These are phyloP conservation scores for Odontothrips loti DNA, from an alignment of 2,888 invertebrate genomes.

Conservation along the genomic window DNA sequence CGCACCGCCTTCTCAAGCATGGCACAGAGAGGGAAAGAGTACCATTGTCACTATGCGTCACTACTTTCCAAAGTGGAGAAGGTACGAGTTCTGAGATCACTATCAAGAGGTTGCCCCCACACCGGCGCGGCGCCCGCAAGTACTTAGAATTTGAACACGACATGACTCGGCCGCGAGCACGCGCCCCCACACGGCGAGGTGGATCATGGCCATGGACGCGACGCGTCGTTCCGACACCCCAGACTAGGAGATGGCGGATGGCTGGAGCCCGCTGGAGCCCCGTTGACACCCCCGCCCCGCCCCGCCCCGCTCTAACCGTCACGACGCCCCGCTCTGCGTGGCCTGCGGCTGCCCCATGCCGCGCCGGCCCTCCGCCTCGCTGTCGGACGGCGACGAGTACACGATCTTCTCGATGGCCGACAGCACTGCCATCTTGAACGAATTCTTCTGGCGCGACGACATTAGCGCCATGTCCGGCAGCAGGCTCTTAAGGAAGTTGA, in stretches of 20 bases:
- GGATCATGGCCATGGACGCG: too few species aligned
- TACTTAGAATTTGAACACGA: not conserved
- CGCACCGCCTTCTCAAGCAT: too few species aligned
- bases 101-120: not conserved
- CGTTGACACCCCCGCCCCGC: not conserved
- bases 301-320: not conserved
- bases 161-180: not conserved
- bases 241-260: too few species aligned
- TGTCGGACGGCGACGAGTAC: not conserved
- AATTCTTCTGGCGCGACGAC: slow-evolving; percentile 51
- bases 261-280: not conserved
- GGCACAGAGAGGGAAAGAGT: not conserved
- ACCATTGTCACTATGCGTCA: too few species aligned
- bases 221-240: too few species aligned
- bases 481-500: slow-evolving; percentile 53
- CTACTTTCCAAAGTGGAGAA: not conserved
- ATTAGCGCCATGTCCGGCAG: slow-evolving; percentile 52
- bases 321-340: not conserved
- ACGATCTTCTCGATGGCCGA: slow-evolving; percentile 47
- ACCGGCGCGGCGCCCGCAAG: too few species aligned
- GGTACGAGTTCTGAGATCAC: not conserved
- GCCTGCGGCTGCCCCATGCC: not conserved
- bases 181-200: not conserved
- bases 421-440: slow-evolving; percentile 53
- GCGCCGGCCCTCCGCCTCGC: slow-evolving; percentile 12